phyloP scores from a whole-genome alignment of 2,888 invertebrate species.

The Tinea pellionella region DNA sequence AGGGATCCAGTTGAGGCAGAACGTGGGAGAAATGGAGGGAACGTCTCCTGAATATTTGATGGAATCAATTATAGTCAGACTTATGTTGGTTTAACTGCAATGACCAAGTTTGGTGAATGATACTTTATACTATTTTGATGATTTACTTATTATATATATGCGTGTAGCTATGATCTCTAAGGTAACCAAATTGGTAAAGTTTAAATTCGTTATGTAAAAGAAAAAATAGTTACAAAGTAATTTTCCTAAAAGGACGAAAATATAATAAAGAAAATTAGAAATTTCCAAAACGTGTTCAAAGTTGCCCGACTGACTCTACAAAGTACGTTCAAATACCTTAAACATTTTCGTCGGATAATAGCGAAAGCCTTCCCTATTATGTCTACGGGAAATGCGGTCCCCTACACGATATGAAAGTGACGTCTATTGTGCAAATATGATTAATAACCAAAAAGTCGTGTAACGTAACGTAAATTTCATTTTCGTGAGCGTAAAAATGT shows the following conservation, averaged over 20 bases:
- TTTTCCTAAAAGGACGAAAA: too few species aligned
- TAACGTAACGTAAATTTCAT: slow-evolving; percentile 9
- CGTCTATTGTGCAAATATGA: slow-evolving; percentile 13
- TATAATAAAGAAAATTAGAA: background rate
- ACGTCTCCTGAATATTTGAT: slow-evolving; percentile 6
- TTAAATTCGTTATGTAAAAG: too few species aligned
- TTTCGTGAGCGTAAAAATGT: slow-evolving; percentile 9
- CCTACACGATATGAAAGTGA: slow-evolving; percentile 12
- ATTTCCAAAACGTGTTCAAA: background rate
- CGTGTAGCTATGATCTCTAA: too few species aligned
- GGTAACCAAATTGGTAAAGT: too few species aligned
- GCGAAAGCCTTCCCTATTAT: slow-evolving; percentile 9
- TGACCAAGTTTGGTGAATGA: background rate
- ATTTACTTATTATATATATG: too few species aligned
- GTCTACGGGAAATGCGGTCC: slow-evolving; percentile 7
- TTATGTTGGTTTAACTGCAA: background rate
- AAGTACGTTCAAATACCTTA: slow-evolving; percentile 5
- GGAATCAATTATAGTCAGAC: background rate
- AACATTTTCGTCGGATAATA: slow-evolving; percentile 9
- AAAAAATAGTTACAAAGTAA: too few species aligned
- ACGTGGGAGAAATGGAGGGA: slow-evolving; percentile 2
- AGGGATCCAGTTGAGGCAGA: background rate
- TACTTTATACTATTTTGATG: background rate
- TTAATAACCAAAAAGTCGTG: slow-evolving; percentile 12
- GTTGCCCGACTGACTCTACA: background rate